phyloP scores from a whole-genome alignment of 2,797 vertebrate genomes.

The Pangasius djambal region DNA sequence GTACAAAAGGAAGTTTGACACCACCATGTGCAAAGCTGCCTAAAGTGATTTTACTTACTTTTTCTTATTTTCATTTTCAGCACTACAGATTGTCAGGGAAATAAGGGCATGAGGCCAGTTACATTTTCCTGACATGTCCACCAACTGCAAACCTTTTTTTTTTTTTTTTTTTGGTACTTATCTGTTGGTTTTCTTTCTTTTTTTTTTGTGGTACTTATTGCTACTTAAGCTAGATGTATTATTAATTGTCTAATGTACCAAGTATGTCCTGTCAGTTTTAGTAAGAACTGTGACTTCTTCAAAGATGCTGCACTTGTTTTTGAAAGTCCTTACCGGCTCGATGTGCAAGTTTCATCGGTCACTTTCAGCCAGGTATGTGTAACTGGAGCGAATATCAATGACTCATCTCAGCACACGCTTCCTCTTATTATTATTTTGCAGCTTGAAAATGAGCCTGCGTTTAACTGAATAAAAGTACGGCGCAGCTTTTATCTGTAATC shows the following conservation, averaged over 20 bases:
- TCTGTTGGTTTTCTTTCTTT: not conserved
- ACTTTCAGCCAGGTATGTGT: not conserved
- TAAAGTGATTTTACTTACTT: not conserved
- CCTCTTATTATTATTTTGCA: not conserved
- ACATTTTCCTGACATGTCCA: not conserved
- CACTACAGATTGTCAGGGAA: slow-evolving; percentile 1
- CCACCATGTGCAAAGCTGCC: slow-evolving; percentile 33
- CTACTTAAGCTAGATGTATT: slow-evolving; percentile 53
- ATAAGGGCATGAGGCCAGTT: not conserved
- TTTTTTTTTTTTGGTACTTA: slow-evolving; percentile 39
- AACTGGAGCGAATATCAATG: not conserved
- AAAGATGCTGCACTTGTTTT: slow-evolving; percentile 46
- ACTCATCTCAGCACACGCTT: not conserved
- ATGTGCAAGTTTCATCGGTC: not conserved
- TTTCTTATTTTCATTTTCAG: not conserved
- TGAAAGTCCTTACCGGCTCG: not conserved
- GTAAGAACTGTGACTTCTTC: slow-evolving; percentile 50
- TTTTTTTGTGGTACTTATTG: slow-evolving; percentile 42
- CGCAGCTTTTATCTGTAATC: not conserved
- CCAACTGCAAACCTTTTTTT: not conserved
- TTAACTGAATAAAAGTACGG: not conserved
- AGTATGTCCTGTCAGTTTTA: slow-evolving; percentile 49
- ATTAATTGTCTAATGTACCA: slow-evolving; percentile 47
- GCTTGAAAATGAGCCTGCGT: not conserved
- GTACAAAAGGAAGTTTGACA: slow-evolving; percentile 18